Conservation (phyloP, 2,888 invertebrate genomes). For the Eremobia ochroleuca region DNA sequence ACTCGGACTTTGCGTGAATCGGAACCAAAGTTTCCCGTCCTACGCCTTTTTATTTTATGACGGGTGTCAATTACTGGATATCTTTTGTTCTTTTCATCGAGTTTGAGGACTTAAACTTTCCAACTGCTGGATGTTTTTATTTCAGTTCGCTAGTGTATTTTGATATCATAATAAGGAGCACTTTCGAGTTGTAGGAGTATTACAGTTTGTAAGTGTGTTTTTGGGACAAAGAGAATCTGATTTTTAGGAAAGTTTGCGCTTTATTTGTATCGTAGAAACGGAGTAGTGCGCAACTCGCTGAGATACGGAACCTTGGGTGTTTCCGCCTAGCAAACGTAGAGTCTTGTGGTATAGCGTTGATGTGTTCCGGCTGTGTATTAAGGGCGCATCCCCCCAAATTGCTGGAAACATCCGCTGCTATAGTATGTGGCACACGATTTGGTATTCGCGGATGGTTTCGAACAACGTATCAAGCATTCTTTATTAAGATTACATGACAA, state of each 20-base stretch:
- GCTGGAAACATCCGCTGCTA: slow-evolving; percentile 41
- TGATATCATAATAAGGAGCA: slow-evolving; percentile 64
- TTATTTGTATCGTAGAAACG: slow-evolving; percentile 48
- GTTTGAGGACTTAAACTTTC: slow-evolving; percentile 69
- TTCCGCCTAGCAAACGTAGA: slow-evolving; percentile 48
- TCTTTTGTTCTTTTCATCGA: slow-evolving; percentile 73
- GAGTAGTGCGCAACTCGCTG: slow-evolving; percentile 35
- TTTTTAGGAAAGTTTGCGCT: slow-evolving; percentile 46
- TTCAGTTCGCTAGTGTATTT: slow-evolving; percentile 63
- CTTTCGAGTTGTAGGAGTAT: slow-evolving; percentile 51
- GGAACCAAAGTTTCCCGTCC: slow-evolving; percentile 70
- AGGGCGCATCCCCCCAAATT: slow-evolving; percentile 51
- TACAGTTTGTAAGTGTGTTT: slow-evolving; percentile 56
- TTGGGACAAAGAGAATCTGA: slow-evolving; percentile 54
- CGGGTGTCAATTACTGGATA: slow-evolving; percentile 77
- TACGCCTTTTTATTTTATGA: slow-evolving; percentile 76
- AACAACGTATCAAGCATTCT: slow-evolving; percentile 43
- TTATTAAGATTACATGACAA: slow-evolving; percentile 41
- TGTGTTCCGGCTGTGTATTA: slow-evolving; percentile 54
- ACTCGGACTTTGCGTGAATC: slow-evolving; percentile 70
- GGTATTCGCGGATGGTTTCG: slow-evolving; percentile 46
- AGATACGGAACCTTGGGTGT: slow-evolving; percentile 39
- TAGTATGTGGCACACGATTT: slow-evolving; percentile 37
- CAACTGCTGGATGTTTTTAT: slow-evolving; percentile 62
- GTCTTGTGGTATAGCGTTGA: slow-evolving; percentile 49